Evolutionary conservation across 2,113 vertebrate genomes (phyloP), one percentile per base, ranked within the genome.

Genomic region (Pluvialis apricaria): DNA sequence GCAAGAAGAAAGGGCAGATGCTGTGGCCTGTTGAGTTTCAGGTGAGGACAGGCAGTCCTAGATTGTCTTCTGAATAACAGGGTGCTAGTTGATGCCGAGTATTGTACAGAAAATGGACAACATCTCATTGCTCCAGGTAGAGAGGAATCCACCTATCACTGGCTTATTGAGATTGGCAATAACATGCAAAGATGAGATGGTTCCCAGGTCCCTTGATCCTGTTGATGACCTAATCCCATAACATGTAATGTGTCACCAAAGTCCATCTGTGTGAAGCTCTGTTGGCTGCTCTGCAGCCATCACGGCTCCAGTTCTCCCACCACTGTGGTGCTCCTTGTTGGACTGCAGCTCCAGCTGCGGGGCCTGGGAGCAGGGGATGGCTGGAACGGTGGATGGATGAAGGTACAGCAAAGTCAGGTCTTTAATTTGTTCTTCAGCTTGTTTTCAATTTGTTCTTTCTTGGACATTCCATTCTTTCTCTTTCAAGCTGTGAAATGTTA

Each of bases 141-240:
- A 52, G 73, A 19, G 32, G 80, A 55, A 10, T 18, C 54, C 7
- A 21, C 9, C 60, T n/a, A 0, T 52, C 44, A 6, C 15, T 42
- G 42, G 0, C 26, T 22, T 42, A 10, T 0, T 40, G 52, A 40
- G 36, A 6, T 62, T 29, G 19, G 42, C 45, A 52, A 2, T 2
- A 28, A 24, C 1, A 0, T 13, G 36, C 21, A 7, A 45, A 42
- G 44, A 2, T 15, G 80, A 38, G 71, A 32, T 1, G 15, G 18
- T 6, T 88, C 51, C 55, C 28, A 9, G 8, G 12, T 87, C 10
- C 44, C 28, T 60, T 20, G 11, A 2, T 49, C 18, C 38, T 31
- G 9, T 26, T 0, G 0, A 1, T 69, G 66, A 4, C 32, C 36
- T 26, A 24, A 31, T 8, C 32, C 29, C 1, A 0, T 61, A 34